Conservation (phyloP, 2,797 vertebrate species). For the Hozukius guyotensis region DNA sequence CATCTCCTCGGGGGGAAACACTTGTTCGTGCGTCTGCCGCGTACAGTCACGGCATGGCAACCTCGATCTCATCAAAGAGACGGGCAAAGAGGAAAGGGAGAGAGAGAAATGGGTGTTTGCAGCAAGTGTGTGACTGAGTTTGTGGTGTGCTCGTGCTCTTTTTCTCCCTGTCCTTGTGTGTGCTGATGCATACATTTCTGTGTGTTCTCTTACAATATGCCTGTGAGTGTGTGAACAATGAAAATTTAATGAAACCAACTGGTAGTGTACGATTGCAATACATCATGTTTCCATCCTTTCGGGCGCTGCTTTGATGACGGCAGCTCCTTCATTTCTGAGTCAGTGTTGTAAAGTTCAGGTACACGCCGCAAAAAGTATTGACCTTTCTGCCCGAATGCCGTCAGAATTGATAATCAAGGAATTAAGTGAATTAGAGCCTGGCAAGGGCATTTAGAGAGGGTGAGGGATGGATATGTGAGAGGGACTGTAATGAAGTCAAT, state of each 20-base stretch:
- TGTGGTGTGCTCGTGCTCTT: constrained; percentile 28
- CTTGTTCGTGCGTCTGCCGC: constrained; percentile 68
- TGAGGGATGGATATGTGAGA: constrained; percentile 76
- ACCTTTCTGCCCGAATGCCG: constrained; percentile 76
- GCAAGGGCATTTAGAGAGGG: constrained; percentile 72
- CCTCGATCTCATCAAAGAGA: constrained; percentile 74
- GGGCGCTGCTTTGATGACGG: constrained; percentile 20
- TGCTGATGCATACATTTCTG: constrained; percentile 64
- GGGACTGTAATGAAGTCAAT: constrained; percentile 82
- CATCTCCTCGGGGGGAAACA: constrained; percentile 72
- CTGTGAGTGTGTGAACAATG: constrained; percentile 59
- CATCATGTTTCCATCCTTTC: constrained; percentile 33
- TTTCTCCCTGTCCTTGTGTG: constrained; percentile 36
- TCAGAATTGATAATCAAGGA: constrained; percentile 81
- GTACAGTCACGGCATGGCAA: constrained; percentile 77
- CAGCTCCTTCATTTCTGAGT: constrained; percentile 32
- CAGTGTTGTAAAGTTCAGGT: constrained; percentile 68
- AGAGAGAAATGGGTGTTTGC: constrained; percentile 35
- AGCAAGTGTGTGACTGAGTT: constrained; percentile 26
- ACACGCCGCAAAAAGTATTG: constrained; percentile 62
- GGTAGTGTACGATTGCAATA: constrained; percentile 48
- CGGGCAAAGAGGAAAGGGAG: constrained; percentile 35
- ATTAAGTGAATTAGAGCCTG: constrained; percentile 82
- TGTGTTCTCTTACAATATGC: constrained; percentile 40
- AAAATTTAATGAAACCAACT: constrained; percentile 66